phyloP scores from a whole-genome alignment of 2,113 vertebrate genomes.

The Bungarus multicinctus region DNA sequence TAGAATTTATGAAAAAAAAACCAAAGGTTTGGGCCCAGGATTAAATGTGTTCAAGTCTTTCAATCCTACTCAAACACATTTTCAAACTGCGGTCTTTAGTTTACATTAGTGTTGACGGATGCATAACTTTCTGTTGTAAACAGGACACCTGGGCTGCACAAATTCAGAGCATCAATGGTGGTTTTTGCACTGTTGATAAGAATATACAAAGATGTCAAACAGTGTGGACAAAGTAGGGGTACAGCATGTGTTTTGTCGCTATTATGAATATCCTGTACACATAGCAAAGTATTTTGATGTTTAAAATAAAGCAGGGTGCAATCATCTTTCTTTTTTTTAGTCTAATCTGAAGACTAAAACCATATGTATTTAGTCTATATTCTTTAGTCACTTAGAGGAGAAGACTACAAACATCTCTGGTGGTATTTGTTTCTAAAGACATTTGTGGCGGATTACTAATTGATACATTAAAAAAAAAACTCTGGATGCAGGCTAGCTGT shows the following conservation, averaged over 20 bases:
- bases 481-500: slow-evolving; percentile 6
- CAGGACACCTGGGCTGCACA: background rate
- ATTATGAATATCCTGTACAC: background rate
- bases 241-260: background rate
- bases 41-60: background rate
- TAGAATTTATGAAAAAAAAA: background rate
- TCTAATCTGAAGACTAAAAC: background rate
- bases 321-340: background rate
- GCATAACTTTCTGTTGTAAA: background rate
- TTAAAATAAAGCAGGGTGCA: background rate
- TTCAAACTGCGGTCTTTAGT: background rate
- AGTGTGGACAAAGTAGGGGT: background rate
- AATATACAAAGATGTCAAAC: background rate
- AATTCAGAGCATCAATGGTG: background rate
- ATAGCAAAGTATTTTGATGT: background rate
- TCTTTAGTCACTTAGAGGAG: background rate
- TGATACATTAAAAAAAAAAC: background rate
- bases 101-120: background rate
- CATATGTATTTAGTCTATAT: background rate
- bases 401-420: background rate
- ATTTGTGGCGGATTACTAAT: background rate
- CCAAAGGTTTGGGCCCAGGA: background rate
- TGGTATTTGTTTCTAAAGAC: background rate
- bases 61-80: background rate
- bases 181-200: background rate